These are phyloP conservation scores for Phaetusa simplex DNA, from an alignment of 2,113 vertebrate genomes.

Conservation along the genomic window DNA sequence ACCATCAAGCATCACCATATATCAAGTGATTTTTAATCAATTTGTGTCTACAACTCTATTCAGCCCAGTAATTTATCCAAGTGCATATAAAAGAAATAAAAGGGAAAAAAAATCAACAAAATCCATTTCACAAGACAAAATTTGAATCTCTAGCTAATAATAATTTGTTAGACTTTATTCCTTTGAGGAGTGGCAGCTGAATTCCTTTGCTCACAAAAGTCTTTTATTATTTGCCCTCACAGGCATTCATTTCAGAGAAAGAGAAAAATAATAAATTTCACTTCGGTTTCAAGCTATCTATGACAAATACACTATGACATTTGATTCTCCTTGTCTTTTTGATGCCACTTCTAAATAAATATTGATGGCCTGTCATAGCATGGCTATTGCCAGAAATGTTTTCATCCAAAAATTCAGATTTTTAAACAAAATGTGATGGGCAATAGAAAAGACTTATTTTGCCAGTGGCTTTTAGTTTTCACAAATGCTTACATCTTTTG, in stretches of 20 bases:
- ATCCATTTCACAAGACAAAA: slow-evolving; percentile 18
- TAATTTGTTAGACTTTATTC: slow-evolving; percentile 20
- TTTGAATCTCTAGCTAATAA: background rate
- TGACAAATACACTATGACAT: slow-evolving; percentile 34
- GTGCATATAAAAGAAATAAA: background rate
- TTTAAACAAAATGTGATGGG: slow-evolving; percentile 23
- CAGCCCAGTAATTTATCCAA: background rate
- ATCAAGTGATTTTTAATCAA: background rate
- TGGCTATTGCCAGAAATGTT: background rate
- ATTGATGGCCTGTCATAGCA: background rate
- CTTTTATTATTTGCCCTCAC: slow-evolving; percentile 20
- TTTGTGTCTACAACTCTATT: background rate
- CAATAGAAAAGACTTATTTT: slow-evolving; percentile 30
- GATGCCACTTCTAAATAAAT: slow-evolving; percentile 32
- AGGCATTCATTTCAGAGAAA: slow-evolving; percentile 17
- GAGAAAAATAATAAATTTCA: slow-evolving; percentile 22
- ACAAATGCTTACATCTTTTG: background rate
- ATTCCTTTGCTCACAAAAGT: background rate
- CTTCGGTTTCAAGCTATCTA: slow-evolving; percentile 30
- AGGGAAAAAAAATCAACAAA: background rate
- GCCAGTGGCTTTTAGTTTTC: slow-evolving; percentile 25
- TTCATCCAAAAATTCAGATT: background rate
- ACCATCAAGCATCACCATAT: background rate
- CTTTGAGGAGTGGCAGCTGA: slow-evolving; percentile 7
- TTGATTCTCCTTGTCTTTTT: slow-evolving; percentile 49